These are phyloP conservation scores for Villa cingulata DNA, from an alignment of 2,888 invertebrate genomes.

Conservation along the genomic window DNA sequence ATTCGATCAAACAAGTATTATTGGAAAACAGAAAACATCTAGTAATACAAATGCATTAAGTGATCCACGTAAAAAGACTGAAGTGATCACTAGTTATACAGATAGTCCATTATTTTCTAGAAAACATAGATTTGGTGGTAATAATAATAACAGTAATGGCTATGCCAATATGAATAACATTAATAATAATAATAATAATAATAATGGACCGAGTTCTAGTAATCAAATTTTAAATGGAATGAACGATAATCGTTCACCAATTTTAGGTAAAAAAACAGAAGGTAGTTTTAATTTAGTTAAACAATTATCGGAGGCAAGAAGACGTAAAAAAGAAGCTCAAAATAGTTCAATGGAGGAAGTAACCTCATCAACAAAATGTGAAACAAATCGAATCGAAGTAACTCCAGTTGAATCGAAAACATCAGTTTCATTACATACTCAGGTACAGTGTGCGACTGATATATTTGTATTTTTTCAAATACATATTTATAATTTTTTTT, in stretches of 20 bases:
- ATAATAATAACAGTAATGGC: conserved; percentile 5
- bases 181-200: conserved; percentile 6
- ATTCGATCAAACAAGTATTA: conserved; percentile 9
- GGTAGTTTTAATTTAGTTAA: conserved; percentile 34
- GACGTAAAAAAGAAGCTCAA: conserved; percentile 29
- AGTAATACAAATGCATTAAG: background rate
- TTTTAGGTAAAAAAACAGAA: conserved; percentile 29
- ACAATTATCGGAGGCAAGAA: conserved; percentile 32
- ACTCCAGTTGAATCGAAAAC: conserved; percentile 34
- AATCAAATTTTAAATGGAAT: conserved; percentile 8
- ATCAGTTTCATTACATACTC: conserved; percentile 35
- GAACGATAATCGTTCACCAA: conserved; percentile 22
- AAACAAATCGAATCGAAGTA: conserved; percentile 24
- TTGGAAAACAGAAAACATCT: background rate
- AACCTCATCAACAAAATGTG: background rate
- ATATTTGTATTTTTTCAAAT: background rate
- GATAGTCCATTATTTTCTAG: conserved; percentile 36
- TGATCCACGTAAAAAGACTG: conserved; percentile 26
- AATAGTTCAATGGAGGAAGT: no score
- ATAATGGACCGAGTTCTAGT: conserved; percentile 6
- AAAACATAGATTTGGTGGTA: conserved; percentile 29
- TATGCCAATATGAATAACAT: conserved; percentile 3
- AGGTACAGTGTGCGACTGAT: conserved; percentile 20
- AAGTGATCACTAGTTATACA: conserved; percentile 36
- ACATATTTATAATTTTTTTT: background rate